These are phyloP conservation scores for Cardiocondyla obscurior DNA, from an alignment of 1,140 invertebrate species.

Conservation along the genomic window DNA sequence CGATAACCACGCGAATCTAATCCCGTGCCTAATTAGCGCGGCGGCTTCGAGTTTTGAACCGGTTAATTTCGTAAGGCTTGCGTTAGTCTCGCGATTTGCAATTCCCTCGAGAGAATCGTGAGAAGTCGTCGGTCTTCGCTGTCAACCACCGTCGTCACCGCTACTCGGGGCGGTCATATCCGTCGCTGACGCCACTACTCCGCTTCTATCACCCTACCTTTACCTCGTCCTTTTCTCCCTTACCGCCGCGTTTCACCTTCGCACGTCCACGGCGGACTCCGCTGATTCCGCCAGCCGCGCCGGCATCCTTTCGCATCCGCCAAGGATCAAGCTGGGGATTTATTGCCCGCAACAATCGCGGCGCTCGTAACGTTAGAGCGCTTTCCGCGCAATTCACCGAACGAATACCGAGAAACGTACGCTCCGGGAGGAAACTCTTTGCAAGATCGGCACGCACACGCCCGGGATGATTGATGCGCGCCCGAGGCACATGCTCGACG, in stretches of 20 bases:
- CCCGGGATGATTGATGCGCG: slow-evolving; percentile 9
- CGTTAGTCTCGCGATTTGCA: background rate
- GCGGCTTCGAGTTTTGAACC: background rate
- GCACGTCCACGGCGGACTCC: background rate
- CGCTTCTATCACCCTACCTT: background rate
- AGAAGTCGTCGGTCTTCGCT: background rate
- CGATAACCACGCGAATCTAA: background rate
- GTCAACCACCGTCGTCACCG: background rate
- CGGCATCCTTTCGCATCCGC: background rate
- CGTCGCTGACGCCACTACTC: background rate
- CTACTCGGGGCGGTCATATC: background rate
- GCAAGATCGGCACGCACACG: slow-evolving; percentile 21
- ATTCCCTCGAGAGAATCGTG: background rate
- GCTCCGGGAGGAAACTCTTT: slow-evolving; percentile 25
- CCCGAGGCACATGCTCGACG: background rate
- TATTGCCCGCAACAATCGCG: slow-evolving; percentile 25
- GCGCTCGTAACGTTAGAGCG: slow-evolving; percentile 27
- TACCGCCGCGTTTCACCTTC: slow-evolving; percentile 14
- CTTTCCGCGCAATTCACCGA: slow-evolving; percentile 5
- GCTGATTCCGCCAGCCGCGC: slow-evolving; percentile 12
- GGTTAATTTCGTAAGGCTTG: slow-evolving; percentile 11
- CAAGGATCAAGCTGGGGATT: slow-evolving; percentile 14
- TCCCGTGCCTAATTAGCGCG: background rate
- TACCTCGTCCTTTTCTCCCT: slow-evolving; percentile 6
- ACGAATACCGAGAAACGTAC: slow-evolving; percentile 26